These are phyloP conservation scores for Hucho hucho DNA, from an alignment of 2,113 vertebrate species.

Conservation along the genomic window DNA sequence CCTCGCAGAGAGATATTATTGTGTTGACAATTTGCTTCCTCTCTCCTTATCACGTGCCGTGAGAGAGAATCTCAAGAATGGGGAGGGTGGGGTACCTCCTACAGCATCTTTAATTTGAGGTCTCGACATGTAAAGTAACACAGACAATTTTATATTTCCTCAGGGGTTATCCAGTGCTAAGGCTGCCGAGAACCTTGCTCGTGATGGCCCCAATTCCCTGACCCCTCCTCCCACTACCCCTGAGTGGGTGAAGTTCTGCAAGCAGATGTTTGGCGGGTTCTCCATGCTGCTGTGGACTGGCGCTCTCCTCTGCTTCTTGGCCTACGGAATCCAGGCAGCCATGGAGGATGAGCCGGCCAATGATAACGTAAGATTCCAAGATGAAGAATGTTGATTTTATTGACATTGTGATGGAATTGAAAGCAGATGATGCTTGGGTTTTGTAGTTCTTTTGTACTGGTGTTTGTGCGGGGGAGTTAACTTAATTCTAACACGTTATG, in stretches of 20 bases:
- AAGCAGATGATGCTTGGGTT: neutral
- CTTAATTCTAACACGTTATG: neutral
- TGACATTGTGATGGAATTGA: neutral
- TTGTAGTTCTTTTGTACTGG: neutral
- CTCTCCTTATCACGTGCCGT: neutral
- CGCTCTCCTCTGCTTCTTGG: slow-evolving; percentile 92
- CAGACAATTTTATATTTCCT: neutral
- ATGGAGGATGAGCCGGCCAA: slow-evolving; percentile 84
- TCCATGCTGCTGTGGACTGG: slow-evolving; percentile 96
- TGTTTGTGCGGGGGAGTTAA: slow-evolving; percentile 4
- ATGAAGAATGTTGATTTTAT: neutral
- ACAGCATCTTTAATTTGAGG: neutral
- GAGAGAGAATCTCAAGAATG: neutral
- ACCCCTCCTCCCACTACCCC: slow-evolving; percentile 95
- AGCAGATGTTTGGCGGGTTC: slow-evolving; percentile 89
- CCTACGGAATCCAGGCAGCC: slow-evolving; percentile 84
- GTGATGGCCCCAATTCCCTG: slow-evolving; percentile 92
- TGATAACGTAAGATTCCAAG: slow-evolving; percentile 83
- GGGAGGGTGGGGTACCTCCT: no score
- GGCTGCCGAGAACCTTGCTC: slow-evolving; percentile 87
- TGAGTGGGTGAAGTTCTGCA: slow-evolving; percentile 97
- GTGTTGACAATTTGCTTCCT: neutral
- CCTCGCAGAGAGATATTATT: neutral
- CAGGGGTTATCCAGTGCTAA: slow-evolving; percentile 74
- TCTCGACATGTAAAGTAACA: neutral